Percentiles rank a stretch among this genome's conserved stretches.
Conservation (phyloP, 2,797 vertebrate species). For the Rhynchotus rufescens region DNA sequence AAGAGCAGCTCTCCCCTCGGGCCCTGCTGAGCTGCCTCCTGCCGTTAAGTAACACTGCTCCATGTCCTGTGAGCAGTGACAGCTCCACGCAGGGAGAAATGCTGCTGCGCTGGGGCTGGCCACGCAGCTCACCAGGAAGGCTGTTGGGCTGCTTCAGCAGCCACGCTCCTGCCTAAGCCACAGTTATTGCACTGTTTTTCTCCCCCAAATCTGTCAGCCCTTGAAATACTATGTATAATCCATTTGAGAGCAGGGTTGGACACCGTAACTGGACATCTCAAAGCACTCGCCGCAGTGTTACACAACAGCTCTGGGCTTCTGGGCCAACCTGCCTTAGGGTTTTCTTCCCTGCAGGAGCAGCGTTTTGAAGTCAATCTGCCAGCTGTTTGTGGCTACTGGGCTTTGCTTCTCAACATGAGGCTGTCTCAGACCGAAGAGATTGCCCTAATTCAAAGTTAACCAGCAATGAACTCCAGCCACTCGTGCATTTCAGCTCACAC, state of each 20-base stretch:
- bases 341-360: not conserved
- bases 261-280: not conserved
- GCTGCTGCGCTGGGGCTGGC: not conserved
- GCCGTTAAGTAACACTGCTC: not conserved
- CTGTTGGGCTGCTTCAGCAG: not conserved
- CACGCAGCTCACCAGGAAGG: fast-evolving
- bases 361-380: not conserved
- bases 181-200: not conserved
- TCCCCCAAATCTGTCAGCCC: not conserved
- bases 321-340: not conserved
- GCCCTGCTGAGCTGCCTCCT: not conserved
- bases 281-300: not conserved
- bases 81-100: fast-evolving
- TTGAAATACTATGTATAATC: not conserved
- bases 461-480: not conserved
- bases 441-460: not conserved
- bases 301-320: not conserved
- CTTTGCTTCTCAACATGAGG: not conserved
- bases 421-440: not conserved
- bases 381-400: not conserved
- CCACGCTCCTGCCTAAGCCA: fast-evolving
- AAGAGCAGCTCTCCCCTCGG: not conserved
- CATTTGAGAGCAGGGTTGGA: not conserved
- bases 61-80: fast-evolving
- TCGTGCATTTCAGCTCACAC: not conserved